Evolutionary conservation across 2,888 invertebrate species (phyloP).

Genomic region (Pediacus dermestoides): DNA sequence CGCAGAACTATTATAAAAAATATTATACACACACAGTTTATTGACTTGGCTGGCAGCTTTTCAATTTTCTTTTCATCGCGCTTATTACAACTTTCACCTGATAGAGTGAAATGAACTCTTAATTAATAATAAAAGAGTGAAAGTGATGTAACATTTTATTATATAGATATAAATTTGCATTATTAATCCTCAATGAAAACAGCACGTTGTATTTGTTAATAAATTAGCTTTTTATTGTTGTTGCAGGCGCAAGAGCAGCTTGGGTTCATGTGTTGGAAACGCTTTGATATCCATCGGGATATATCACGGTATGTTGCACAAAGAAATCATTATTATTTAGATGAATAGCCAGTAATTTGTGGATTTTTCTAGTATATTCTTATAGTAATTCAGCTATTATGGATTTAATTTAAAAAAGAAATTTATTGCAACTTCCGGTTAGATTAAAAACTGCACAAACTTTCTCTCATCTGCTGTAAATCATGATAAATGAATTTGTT

Average conservation of each 20-base stretch:
- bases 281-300: slow-evolving; percentile 65
- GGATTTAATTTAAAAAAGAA: no score
- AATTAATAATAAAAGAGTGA: slow-evolving; percentile 31
- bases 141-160: slow-evolving; percentile 34
- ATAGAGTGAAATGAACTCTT: slow-evolving; percentile 31
- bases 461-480: no score
- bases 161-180: slow-evolving; percentile 26
- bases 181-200: background rate
- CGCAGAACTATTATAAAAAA: no score
- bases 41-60: background rate
- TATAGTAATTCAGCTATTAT: no score
- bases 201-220: background rate
- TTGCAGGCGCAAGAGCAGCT: slow-evolving; percentile 47
- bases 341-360: no score
- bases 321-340: slow-evolving; percentile 1
- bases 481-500: no score
- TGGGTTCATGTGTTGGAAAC: slow-evolving; percentile 57
- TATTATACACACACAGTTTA: no score
- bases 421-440: no score
- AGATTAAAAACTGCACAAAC: no score
- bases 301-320: slow-evolving; percentile 64
- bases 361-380: no score
- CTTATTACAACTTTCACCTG: slow-evolving; percentile 20
- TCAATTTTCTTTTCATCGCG: slow-evolving; percentile 7
- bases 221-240: slow-evolving; percentile 28